phyloP scores from a whole-genome alignment of 2,888 invertebrate genomes.

The Epinotia demarniana region DNA sequence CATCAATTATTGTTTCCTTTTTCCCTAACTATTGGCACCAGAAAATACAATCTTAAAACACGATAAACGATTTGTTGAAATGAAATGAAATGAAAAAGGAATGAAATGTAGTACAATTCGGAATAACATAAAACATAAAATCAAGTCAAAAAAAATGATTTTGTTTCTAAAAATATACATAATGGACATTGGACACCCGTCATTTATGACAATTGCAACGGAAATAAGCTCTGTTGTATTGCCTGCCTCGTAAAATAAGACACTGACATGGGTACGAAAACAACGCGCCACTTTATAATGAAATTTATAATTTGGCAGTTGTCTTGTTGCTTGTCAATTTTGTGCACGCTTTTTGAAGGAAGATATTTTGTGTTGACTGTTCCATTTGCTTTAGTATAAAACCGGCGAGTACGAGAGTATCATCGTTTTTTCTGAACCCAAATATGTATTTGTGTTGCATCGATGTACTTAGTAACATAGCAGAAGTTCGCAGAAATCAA shows the following conservation, averaged over 20 bases:
- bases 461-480: no score
- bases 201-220: not conserved
- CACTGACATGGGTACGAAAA: conserved; percentile 15
- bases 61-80: no score
- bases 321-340: not conserved
- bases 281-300: not conserved
- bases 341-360: not conserved
- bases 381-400: not conserved
- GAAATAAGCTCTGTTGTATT: conserved; percentile 17
- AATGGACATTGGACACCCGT: not conserved
- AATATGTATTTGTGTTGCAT: no score
- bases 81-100: no score
- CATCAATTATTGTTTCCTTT: no score
- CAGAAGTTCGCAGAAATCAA: no score
- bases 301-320: not conserved
- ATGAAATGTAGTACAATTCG: no score
- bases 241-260: not conserved
- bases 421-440: no score
- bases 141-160: not conserved
- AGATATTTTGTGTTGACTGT: not conserved
- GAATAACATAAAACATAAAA: not conserved
- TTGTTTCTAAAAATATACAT: not conserved
- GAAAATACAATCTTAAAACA: no score
- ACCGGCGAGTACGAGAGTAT: no score
- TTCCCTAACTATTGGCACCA: no score